Evolutionary conservation across 2,888 invertebrate species (phyloP).

Genomic region (Lasioglossum vierecki): DNA sequence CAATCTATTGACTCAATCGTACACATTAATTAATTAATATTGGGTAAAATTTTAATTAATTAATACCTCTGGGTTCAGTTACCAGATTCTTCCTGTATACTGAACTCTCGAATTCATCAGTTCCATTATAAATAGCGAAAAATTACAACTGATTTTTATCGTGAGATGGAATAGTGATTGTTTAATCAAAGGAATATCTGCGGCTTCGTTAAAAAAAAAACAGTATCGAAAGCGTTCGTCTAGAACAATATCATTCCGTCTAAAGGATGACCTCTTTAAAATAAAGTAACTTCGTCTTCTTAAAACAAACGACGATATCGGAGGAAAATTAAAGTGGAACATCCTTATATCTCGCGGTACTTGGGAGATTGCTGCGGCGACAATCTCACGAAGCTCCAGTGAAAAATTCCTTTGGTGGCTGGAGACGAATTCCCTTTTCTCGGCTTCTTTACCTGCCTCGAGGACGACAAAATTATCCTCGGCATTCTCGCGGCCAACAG

Average conservation of each 20-base stretch:
- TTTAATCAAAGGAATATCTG: neutral
- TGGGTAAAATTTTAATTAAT: no score
- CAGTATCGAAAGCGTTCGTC: conserved; percentile 8
- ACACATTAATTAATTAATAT: no score
- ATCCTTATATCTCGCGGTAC: conserved; percentile 65
- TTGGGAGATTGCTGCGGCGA: conserved; percentile 67
- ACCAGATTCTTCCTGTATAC: neutral
- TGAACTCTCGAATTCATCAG: neutral
- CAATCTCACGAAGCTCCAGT: conserved; percentile 38
- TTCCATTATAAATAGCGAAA: neutral
- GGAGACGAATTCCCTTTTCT: conserved; percentile 29
- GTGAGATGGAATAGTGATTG: neutral
- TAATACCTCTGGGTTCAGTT: no score
- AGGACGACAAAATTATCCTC: conserved; percentile 41
- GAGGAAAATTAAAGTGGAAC: conserved; percentile 21
- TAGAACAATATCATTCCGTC: neutral
- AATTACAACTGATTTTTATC: neutral
- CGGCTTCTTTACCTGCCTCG: conserved; percentile 19
- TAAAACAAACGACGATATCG: neutral
- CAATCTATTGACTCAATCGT: no score
- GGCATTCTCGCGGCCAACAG: neutral
- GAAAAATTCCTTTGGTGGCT: conserved; percentile 34
- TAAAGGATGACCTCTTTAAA: conserved; percentile 6
- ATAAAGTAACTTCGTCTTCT: conserved; percentile 6
- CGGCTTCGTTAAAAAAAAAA: neutral